phyloP scores from a whole-genome alignment of 2,888 invertebrate species.

The Nematopogon swammerdamellus region DNA sequence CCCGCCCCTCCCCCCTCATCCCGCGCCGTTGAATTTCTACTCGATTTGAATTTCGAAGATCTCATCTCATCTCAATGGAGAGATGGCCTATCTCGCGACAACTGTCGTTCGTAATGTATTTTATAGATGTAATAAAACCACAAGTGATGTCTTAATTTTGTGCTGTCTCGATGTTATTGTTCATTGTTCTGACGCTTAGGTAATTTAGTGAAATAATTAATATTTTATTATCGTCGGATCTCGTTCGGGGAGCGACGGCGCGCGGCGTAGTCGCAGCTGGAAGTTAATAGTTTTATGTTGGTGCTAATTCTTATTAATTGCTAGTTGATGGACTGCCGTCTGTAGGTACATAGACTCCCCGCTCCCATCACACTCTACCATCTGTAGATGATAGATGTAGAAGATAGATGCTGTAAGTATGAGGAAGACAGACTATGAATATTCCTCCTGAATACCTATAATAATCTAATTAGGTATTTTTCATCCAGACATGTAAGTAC shows the following conservation, averaged over 20 bases:
- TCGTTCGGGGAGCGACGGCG: neutral
- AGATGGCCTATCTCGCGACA: slow-evolving; percentile 17
- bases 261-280: slow-evolving; percentile 23
- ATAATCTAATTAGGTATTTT: no score
- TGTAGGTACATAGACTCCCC: slow-evolving; percentile 12
- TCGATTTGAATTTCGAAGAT: slow-evolving; percentile 30
- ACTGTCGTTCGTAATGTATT: slow-evolving; percentile 30
- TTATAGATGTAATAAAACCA: slow-evolving; percentile 38
- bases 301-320: slow-evolving; percentile 52
- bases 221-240: slow-evolving; percentile 45
- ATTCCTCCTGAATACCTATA: no score
- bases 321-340: slow-evolving; percentile 34
- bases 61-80: neutral
- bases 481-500: no score
- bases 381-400: no score
- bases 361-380: no score
- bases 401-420: no score
- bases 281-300: slow-evolving; percentile 47
- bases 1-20: slow-evolving; percentile 32
- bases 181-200: slow-evolving; percentile 14
- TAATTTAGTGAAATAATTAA: slow-evolving; percentile 54
- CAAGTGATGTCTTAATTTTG: slow-evolving; percentile 53
- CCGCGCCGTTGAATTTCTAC: slow-evolving; percentile 13
- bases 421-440: no score
- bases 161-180: slow-evolving; percentile 34